A percentile compares a stretch with the other conserved stretches of the same genome.
phyloP scores from a whole-genome alignment of 1,140 invertebrate genomes.

The Phocides pigmalion region DNA sequence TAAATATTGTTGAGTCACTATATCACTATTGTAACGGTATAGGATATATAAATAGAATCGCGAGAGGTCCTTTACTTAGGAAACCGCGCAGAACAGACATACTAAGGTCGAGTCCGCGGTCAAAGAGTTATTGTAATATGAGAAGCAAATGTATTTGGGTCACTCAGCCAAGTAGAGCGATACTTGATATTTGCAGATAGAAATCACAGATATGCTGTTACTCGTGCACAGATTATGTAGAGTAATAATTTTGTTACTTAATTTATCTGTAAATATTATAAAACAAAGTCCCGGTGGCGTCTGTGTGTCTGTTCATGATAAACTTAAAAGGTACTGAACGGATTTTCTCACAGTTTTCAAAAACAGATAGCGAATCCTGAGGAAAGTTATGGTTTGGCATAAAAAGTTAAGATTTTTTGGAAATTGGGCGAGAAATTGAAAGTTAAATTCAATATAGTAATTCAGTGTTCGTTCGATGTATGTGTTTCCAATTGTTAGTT shows the following conservation, averaged over 20 bases:
- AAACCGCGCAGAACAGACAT: constrained; percentile 9
- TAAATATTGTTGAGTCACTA: not conserved
- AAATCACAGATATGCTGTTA: constrained; percentile 32
- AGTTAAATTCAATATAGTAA: too few relatives aligned
- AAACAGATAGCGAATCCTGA: too few relatives aligned
- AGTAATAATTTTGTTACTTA: not conserved
- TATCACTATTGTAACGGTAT: constrained; percentile 1
- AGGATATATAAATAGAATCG: constrained; percentile 4
- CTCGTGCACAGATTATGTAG: constrained; percentile 3
- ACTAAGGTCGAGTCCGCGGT: constrained; percentile 30
- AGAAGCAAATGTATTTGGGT: constrained; percentile 36
- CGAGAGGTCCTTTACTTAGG: constrained; percentile 12
- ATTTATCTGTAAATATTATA: too few relatives aligned
- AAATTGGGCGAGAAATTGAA: too few relatives aligned
- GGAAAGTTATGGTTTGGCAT: too few relatives aligned
- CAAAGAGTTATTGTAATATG: constrained; percentile 32
- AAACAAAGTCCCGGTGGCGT: too few relatives aligned
- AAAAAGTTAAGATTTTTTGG: too few relatives aligned
- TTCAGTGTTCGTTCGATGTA: too few relatives aligned
- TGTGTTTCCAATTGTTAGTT: too few relatives aligned
- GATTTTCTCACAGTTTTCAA: too few relatives aligned
- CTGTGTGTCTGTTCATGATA: too few relatives aligned
- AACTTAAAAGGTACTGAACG: too few relatives aligned
- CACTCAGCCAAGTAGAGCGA: constrained; percentile 33
- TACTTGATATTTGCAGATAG: constrained; percentile 36